phyloP scores from a whole-genome alignment of 2,113 vertebrate species.

The Prolemur simus region DNA sequence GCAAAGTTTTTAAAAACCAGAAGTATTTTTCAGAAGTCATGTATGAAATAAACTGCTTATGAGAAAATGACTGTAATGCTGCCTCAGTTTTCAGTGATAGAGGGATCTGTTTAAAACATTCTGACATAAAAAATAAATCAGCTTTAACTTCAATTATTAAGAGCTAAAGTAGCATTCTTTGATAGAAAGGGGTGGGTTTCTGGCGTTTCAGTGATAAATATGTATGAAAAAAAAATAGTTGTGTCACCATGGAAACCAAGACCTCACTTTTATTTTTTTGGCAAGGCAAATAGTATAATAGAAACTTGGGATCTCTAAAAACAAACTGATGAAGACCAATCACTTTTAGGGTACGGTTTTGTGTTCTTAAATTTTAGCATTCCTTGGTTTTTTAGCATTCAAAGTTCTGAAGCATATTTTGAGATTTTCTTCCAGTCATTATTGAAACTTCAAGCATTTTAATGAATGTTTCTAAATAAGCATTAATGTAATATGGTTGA shows the following conservation, averaged over 20 bases:
- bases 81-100: conserved; percentile 66
- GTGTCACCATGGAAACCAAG: conserved; percentile 83
- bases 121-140: conserved; percentile 83
- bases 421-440: not conserved
- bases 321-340: conserved; percentile 69
- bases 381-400: conserved; percentile 39
- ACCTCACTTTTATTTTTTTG: conserved; percentile 50
- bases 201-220: conserved; percentile 82
- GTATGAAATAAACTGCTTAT: conserved; percentile 79
- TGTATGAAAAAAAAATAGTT: conserved; percentile 77
- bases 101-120: conserved; percentile 78
- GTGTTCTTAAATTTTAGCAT: conserved; percentile 4
- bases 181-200: conserved; percentile 74
- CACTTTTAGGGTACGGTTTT: conserved; percentile 44
- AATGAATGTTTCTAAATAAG: conserved; percentile 8
- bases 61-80: conserved; percentile 68
- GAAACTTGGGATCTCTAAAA: conserved; percentile 78
- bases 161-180: conserved; percentile 79
- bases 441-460: conserved; percentile 11
- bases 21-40: conserved; percentile 76
- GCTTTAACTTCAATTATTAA: conserved; percentile 83
- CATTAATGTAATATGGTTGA: not conserved
- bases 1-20: conserved; percentile 67
- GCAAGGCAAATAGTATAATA: conserved; percentile 72
- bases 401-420: conserved; percentile 30